A percentile compares a stretch with the other conserved stretches of the same genome.
These are phyloP conservation scores for Narcine bancroftii DNA, from an alignment of 2,113 vertebrate species.

Conservation along the genomic window DNA sequence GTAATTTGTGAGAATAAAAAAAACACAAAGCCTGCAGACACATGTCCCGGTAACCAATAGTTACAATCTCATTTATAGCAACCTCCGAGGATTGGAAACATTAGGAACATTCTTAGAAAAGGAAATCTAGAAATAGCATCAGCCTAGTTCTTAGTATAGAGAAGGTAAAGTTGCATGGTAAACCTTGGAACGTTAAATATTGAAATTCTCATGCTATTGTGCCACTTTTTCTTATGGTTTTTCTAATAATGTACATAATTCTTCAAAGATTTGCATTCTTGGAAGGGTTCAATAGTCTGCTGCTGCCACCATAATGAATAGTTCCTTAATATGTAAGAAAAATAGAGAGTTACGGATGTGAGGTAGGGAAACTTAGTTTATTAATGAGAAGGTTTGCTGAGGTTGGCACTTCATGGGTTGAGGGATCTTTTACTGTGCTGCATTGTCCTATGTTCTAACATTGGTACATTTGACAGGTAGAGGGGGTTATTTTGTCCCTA, in stretches of 20 bases:
- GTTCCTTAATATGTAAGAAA: slow-evolving; percentile 16
- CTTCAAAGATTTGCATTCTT: not conserved
- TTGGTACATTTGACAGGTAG: not conserved
- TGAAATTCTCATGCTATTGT: not conserved
- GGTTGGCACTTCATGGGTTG: too few relatives aligned
- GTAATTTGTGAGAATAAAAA: slow-evolving; percentile 23
- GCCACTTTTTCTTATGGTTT: not conserved
- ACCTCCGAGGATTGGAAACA: slow-evolving; percentile 10
- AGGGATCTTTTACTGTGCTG: too few relatives aligned
- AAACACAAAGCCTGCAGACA: slow-evolving; percentile 13
- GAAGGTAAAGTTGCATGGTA: not conserved
- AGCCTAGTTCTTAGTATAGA: not conserved
- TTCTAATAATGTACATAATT: slow-evolving; percentile 8
- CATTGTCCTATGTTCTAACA: too few relatives aligned
- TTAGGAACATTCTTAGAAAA: slow-evolving; percentile 27
- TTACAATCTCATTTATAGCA: slow-evolving; percentile 34
- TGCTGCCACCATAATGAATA: not conserved
- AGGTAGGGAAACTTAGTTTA: too few relatives aligned
- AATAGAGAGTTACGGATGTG: too few relatives aligned
- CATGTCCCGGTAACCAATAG: slow-evolving; percentile 30
- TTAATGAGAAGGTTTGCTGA: too few relatives aligned
- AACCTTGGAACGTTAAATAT: not conserved
- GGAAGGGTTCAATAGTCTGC: not conserved
- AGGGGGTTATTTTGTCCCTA: slow-evolving; percentile 2
- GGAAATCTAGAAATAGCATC: slow-evolving; percentile 34